Base-by-base conservation (phyloP, 2,797 vertebrate genomes). In the Bovichtus diacanthus region DNA sequence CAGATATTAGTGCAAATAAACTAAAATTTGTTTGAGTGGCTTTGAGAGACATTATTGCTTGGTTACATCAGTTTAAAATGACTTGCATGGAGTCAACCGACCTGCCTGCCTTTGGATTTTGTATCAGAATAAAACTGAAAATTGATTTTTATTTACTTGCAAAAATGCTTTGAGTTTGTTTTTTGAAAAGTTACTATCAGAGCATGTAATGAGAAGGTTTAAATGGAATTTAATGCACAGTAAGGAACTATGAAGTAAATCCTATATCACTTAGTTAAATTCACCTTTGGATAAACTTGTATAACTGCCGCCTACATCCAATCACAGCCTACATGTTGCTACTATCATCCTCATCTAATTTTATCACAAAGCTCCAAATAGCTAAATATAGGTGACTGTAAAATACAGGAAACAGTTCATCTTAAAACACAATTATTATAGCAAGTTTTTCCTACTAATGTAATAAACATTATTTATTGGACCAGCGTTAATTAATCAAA, bases 1-100 rank as follows among this genome's bases (percentile, higher is more conserved):
- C 65, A 83, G 82, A 90, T 88, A 86, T 86, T 88, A 87, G 61
- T 71, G 74, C 66, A 84, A 85, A 90, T 86, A 88, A 84, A 86
- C 31, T 70, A 46, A 80, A 85, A 85, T 87, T 50, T 83, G 75
- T 83, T 82, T 87, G 84, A 88, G 80, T 85, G 84, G 61, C 84
- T n/a, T n/a, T n/a, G n/a, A 84, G 75, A 59, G 39, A 75, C 78
- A 59, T 90, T 90, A 88, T 90, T 91, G 70, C 82, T 81, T 41
- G 44, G 71, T 76, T 70, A 66, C 64, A 80, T 81, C 59, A 47
- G 56, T 79, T 86, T 78, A 54, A 84, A 80, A 85, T 58, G 27
- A 70, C 60, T 66, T 55, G 3, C 43, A 69, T 12, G 19, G 13
- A 77, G 50, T 13, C 38, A 70, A 60, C 64, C 70, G 74, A 74